Evolutionary conservation across 2,113 vertebrate genomes (phyloP).

Genomic region (Rhegmatorhina hoffmannsi): DNA sequence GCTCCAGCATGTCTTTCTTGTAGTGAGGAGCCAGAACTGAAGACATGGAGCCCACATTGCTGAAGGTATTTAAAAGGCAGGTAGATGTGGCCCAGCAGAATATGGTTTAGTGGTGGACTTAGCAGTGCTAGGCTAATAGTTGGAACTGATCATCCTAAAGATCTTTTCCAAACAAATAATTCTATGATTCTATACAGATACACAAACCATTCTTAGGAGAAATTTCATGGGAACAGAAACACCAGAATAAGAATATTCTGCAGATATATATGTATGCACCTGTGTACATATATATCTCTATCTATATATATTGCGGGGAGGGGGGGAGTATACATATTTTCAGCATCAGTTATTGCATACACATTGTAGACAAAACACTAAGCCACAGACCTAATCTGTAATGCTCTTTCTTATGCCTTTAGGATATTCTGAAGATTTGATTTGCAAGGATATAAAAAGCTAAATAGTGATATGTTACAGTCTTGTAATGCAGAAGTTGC

Average conservation of each 20-base stretch:
- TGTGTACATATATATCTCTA: fast-evolving
- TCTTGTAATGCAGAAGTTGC: neutral
- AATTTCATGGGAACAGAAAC: neutral
- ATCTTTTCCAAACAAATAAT: neutral
- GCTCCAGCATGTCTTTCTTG: neutral
- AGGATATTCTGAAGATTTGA: neutral
- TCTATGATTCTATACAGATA: neutral
- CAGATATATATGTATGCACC: neutral
- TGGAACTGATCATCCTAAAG: neutral
- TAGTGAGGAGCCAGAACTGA: neutral
- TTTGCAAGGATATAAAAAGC: neutral
- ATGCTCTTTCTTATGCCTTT: neutral
- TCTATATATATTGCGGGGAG: fast-evolving
- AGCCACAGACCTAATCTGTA: neutral
- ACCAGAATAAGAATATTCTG: neutral
- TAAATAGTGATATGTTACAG: neutral
- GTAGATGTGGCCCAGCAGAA: neutral
- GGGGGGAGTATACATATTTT: neutral
- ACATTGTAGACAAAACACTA: neutral
- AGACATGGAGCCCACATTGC: neutral
- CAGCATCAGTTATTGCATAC: neutral
- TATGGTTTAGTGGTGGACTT: neutral
- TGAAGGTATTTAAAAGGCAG: neutral
- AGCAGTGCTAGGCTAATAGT: neutral
- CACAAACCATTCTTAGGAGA: neutral